Conservation (phyloP, 1,140 invertebrate genomes). For the Macrobrachium rosenbergii region DNA sequence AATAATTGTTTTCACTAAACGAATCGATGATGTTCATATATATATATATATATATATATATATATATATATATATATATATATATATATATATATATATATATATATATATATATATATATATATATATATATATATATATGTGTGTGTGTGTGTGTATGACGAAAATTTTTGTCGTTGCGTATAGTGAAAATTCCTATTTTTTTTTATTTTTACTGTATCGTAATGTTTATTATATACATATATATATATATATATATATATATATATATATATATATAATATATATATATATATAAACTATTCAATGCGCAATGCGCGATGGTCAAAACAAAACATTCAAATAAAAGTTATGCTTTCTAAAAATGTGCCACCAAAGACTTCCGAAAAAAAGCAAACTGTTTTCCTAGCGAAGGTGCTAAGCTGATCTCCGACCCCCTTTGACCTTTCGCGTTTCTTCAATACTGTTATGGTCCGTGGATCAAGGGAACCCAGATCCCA, state of each 20-base stretch:
- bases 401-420: too few species aligned
- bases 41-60: conserved; percentile 27
- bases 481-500: too few species aligned
- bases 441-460: too few species aligned
- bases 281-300: not conserved
- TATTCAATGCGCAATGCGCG: not conserved
- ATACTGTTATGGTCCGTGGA: too few species aligned
- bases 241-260: not conserved
- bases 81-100: not conserved
- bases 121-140: not conserved
- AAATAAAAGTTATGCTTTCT: not conserved
- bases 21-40: not conserved
- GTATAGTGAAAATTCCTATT: too few species aligned
- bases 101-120: not conserved
- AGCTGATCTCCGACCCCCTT: too few species aligned
- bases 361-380: not conserved
- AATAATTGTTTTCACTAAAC: too few species aligned
- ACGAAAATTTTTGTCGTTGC: too few species aligned
- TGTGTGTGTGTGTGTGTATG: not conserved
- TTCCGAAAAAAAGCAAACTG: not conserved
- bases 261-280: conserved; percentile 1
- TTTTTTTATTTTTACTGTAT: not conserved
- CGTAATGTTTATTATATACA: not conserved
- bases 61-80: conserved; percentile 11
- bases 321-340: too few species aligned